phyloP scores from a whole-genome alignment of 1,140 invertebrate species.

The Saccostrea glomerata region DNA sequence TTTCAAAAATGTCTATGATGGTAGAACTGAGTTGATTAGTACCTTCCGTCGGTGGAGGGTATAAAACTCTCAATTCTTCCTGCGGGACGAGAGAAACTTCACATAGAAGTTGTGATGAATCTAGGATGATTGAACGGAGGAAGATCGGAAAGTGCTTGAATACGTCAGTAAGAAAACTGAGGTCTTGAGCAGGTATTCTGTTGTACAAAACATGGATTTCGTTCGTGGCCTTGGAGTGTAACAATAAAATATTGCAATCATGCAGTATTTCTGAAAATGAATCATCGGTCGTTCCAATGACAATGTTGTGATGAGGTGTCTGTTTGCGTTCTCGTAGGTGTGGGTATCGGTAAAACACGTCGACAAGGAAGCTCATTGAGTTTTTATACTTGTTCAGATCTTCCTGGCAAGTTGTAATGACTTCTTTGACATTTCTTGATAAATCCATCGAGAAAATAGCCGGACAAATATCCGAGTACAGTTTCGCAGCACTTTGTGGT shows the following conservation, averaged over 20 bases:
- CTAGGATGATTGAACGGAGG: conserved; percentile 48
- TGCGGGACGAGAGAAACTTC: conserved; percentile 56
- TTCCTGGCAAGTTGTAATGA: conserved; percentile 45
- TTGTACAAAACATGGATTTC: conserved; percentile 61
- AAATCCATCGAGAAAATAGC: conserved; percentile 58
- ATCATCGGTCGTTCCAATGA: conserved; percentile 45
- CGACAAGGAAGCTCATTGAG: conserved; percentile 58
- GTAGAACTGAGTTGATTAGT: background rate
- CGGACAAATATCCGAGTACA: conserved; percentile 62
- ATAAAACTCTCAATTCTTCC: conserved; percentile 56
- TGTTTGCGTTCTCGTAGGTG: conserved; percentile 58
- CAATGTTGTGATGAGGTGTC: conserved; percentile 64
- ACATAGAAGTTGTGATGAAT: conserved; percentile 33
- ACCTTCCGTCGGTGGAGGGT: conserved; percentile 34
- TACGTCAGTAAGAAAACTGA: conserved; percentile 58
- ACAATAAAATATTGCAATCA: conserved; percentile 63
- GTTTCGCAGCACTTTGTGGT: conserved; percentile 13
- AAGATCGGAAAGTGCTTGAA: conserved; percentile 64
- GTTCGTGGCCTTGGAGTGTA: conserved; percentile 45
- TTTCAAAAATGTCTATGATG: background rate
- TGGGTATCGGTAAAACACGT: conserved; percentile 65
- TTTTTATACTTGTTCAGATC: conserved; percentile 51
- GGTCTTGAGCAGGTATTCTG: conserved; percentile 62
- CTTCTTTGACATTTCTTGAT: conserved; percentile 32
- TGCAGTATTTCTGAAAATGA: conserved; percentile 40